Conservation (phyloP, 2,888 invertebrate species). For the Micoletzkya japonica region DNA sequence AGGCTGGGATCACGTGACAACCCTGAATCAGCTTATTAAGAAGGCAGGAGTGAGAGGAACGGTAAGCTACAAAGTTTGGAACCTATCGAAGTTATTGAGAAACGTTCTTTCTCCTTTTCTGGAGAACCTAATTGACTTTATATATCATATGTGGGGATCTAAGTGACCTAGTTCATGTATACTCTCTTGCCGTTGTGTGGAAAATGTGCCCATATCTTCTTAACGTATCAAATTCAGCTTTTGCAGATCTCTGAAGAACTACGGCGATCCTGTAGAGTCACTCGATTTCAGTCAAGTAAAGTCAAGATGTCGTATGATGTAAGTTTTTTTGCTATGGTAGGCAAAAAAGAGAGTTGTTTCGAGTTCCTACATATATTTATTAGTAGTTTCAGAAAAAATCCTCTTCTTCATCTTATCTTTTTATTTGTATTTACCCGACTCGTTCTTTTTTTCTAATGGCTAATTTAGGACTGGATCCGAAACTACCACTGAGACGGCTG, state of each 20-base stretch:
- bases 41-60: constrained; percentile 90
- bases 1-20: constrained; percentile 99
- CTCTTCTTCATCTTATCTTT: no score
- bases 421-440: no score
- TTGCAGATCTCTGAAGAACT: constrained; percentile 38
- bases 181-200: neutral
- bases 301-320: constrained; percentile 49
- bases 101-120: neutral
- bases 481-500: no score
- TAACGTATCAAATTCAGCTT: neutral
- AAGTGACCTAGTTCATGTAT: no score
- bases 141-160: no score
- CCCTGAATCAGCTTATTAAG: constrained; percentile 92
- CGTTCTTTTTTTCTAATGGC: no score
- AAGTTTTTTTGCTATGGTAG: neutral
- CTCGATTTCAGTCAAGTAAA: constrained; percentile 59
- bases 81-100: neutral
- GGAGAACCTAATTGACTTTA: no score
- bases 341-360: no score
- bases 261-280: constrained; percentile 43
- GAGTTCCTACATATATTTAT: neutral
- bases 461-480: no score
- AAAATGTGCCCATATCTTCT: neutral
- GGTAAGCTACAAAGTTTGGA: neutral
- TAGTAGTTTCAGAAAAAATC: neutral